Percentiles rank a stretch among this genome's conserved stretches.
phyloP scores from a whole-genome alignment of 2,888 invertebrate species.

The Cantharis flavilabris region DNA sequence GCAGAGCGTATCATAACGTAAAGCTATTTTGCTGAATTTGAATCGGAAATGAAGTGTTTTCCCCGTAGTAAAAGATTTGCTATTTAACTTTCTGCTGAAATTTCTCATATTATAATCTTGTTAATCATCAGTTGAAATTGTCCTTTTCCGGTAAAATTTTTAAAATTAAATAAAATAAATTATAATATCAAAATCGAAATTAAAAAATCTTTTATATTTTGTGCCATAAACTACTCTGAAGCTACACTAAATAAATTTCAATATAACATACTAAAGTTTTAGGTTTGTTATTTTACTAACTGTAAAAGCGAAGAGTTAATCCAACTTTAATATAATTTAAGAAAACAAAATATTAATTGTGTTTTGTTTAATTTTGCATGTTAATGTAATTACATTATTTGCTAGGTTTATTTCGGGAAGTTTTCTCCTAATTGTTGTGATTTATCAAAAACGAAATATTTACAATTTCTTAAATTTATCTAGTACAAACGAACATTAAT shows the following conservation, averaged over 20 bases:
- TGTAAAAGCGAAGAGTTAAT: too few species aligned
- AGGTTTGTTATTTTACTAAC: too few species aligned
- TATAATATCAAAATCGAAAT: too few species aligned
- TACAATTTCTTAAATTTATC: neutral
- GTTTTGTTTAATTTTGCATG: too few species aligned
- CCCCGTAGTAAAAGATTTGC: neutral
- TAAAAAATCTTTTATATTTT: too few species aligned
- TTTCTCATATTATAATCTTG: neutral
- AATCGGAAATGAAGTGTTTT: conserved; percentile 12
- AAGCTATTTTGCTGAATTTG: conserved; percentile 1
- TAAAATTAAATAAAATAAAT: neutral
- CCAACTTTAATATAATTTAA: too few species aligned
- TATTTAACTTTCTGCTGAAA: conserved; percentile 1
- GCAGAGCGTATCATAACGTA: neutral
- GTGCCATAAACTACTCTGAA: too few species aligned
- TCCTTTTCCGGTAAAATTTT: neutral
- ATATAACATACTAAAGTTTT: too few species aligned
- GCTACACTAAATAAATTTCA: too few species aligned
- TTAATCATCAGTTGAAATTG: neutral
- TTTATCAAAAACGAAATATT: neutral
- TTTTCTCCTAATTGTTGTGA: neutral
- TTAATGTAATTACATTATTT: too few species aligned
- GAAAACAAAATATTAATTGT: too few species aligned
- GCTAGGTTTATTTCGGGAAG: neutral
- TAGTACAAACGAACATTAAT: neutral